A percentile compares a stretch with the other conserved stretches of the same genome.
These are phyloP conservation scores for Subacronicta megacephala DNA, from an alignment of 2,888 invertebrate genomes.

Conservation along the genomic window DNA sequence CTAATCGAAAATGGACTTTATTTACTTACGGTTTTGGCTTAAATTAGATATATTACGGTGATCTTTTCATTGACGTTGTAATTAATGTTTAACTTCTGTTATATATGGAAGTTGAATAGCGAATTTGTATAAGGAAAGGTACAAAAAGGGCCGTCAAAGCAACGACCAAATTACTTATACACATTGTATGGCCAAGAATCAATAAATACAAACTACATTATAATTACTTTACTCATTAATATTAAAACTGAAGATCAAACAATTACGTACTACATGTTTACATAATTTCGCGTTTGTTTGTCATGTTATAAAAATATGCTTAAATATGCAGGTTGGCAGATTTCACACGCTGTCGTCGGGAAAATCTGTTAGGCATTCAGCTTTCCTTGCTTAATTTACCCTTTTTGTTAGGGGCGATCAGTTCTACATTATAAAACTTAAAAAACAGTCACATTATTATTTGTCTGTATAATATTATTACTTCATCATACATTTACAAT, in stretches of 20 bases:
- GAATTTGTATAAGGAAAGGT: background rate
- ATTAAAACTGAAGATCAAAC: slow-evolving; percentile 7
- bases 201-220: background rate
- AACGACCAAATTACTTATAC: background rate
- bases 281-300: too few relatives aligned
- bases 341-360: too few relatives aligned
- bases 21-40: background rate
- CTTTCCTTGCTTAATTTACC: too few relatives aligned
- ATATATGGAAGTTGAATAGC: slow-evolving; percentile 7
- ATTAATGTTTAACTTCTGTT: slow-evolving; percentile 5
- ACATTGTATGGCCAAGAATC: background rate
- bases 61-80: background rate
- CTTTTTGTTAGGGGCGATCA: too few relatives aligned
- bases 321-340: too few relatives aligned
- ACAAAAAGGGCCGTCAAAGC: slow-evolving; percentile 2
- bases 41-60: background rate
- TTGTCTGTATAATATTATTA: too few relatives aligned
- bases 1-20: background rate
- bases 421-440: too few relatives aligned
- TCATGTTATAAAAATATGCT: too few relatives aligned
- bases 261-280: too few relatives aligned
- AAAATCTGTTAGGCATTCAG: too few relatives aligned
- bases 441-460: too few relatives aligned
- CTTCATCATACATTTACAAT: too few relatives aligned
- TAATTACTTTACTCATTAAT: slow-evolving; percentile 6